phyloP scores from a whole-genome alignment of 2,888 invertebrate species.

The Brenthis daphne region DNA sequence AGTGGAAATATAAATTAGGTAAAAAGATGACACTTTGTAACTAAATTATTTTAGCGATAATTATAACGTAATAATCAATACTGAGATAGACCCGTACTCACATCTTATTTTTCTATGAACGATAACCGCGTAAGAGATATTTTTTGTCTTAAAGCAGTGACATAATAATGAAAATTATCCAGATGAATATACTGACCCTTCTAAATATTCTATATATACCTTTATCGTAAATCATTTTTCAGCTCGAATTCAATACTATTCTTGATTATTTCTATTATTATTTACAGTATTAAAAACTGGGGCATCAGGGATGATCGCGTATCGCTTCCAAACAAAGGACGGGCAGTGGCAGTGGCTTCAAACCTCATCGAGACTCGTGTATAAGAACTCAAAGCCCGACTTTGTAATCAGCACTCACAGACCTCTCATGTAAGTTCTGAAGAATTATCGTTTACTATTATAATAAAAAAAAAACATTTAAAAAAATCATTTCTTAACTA shows the following conservation, averaged over 20 bases:
- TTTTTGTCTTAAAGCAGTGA: too few species aligned
- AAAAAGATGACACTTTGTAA: too few species aligned
- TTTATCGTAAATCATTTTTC: too few species aligned
- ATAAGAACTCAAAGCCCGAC: conserved; percentile 99
- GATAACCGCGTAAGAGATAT: too few species aligned
- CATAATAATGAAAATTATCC: too few species aligned
- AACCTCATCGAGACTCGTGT: conserved; percentile 96
- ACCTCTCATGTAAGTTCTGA: conserved; percentile 93
- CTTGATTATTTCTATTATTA: conserved; percentile 24
- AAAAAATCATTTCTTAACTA: not conserved
- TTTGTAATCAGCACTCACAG: conserved; percentile 99
- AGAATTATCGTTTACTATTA: not conserved
- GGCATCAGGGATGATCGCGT: conserved; percentile 99
- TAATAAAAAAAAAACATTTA: not conserved
- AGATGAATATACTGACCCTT: too few species aligned
- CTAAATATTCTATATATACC: too few species aligned
- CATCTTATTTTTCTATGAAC: too few species aligned
- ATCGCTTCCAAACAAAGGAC: conserved; percentile 97
- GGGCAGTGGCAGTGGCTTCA: conserved; percentile 99
- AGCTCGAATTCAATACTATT: not conserved
- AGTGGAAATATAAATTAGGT: too few species aligned
- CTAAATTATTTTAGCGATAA: too few species aligned
- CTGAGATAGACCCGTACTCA: too few species aligned
- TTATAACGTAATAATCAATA: too few species aligned
- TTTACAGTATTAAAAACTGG: conserved; percentile 97